A percentile compares a stretch with the other conserved stretches of the same genome.
Conservation (phyloP, 2,888 invertebrate genomes). For the Chalcis sispes region DNA sequence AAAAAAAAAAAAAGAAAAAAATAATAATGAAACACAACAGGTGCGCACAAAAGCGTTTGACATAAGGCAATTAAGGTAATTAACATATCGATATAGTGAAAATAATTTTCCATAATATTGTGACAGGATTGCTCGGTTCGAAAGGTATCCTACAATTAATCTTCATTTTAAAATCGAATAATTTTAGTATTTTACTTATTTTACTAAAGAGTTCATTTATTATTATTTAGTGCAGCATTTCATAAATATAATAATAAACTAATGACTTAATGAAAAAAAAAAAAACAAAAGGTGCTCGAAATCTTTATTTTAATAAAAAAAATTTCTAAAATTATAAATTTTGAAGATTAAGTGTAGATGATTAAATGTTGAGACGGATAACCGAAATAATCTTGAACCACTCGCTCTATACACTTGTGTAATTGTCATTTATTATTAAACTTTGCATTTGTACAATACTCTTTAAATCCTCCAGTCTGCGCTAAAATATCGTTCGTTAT, state of each 20-base stretch:
- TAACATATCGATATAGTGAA: slow-evolving; percentile 30
- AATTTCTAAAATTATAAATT: not conserved
- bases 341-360: too few relatives aligned
- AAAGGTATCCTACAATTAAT: too few relatives aligned
- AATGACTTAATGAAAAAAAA: too few relatives aligned
- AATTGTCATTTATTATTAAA: slow-evolving; percentile 20
- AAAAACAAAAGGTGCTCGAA: not conserved
- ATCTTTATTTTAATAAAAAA: not conserved
- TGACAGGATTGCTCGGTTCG: slow-evolving; percentile 2
- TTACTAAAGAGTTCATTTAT: not conserved
- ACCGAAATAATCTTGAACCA: slow-evolving; percentile 10
- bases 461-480: slow-evolving; percentile 14
- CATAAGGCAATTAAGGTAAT: slow-evolving; percentile 7
- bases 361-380: not conserved
- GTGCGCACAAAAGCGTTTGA: slow-evolving; percentile 12
- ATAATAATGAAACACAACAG: slow-evolving; percentile 2
- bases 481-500: slow-evolving; percentile 29
- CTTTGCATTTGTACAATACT: slow-evolving; percentile 43
- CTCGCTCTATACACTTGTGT: slow-evolving; percentile 2
- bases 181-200: not conserved
- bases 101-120: slow-evolving; percentile 7
- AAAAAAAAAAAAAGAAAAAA: not conserved
- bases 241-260: too few relatives aligned
- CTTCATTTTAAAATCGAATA: not conserved
- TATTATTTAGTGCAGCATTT: not conserved